phyloP scores from a whole-genome alignment of 2,113 vertebrate genomes.

The Poicephalus gulielmi region DNA sequence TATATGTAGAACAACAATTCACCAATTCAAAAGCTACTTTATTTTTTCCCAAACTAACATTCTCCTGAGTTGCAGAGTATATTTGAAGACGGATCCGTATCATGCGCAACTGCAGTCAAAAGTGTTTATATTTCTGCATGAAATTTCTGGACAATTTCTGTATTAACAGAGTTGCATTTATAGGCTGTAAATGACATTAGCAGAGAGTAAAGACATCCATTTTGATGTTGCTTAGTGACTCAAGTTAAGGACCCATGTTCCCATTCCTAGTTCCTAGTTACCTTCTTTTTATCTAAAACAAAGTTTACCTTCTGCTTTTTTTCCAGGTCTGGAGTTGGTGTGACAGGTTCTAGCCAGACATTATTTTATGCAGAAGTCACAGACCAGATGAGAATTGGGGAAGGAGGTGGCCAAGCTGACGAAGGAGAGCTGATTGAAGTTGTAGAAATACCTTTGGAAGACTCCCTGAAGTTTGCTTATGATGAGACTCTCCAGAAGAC shows the following conservation, averaged over 20 bases:
- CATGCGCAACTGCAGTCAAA: not conserved
- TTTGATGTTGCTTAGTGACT: not conserved
- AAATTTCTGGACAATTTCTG: not conserved
- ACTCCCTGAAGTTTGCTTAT: conserved; percentile 88
- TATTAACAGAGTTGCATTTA: not conserved
- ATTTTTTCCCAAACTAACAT: not conserved
- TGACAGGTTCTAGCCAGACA: conserved; percentile 86
- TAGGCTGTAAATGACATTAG: not conserved
- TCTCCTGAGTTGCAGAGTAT: not conserved
- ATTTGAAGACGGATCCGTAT: not conserved
- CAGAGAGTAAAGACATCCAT: not conserved
- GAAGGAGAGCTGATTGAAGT: conserved; percentile 92
- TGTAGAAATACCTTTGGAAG: conserved; percentile 85
- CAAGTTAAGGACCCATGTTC: not conserved
- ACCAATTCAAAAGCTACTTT: not conserved
- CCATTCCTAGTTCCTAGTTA: not conserved
- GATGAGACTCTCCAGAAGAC: conserved; percentile 86
- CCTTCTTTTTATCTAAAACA: not conserved
- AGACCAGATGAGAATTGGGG: conserved; percentile 80
- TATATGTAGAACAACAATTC: not conserved
- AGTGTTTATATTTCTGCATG: not conserved
- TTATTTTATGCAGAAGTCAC: conserved; percentile 90
- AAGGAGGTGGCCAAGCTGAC: conserved; percentile 80
- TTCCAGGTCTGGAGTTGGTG: conserved; percentile 84
- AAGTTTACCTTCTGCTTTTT: not conserved